Conservation (phyloP, 2,113 vertebrate genomes). For the Pomatostomus ruficeps region DNA sequence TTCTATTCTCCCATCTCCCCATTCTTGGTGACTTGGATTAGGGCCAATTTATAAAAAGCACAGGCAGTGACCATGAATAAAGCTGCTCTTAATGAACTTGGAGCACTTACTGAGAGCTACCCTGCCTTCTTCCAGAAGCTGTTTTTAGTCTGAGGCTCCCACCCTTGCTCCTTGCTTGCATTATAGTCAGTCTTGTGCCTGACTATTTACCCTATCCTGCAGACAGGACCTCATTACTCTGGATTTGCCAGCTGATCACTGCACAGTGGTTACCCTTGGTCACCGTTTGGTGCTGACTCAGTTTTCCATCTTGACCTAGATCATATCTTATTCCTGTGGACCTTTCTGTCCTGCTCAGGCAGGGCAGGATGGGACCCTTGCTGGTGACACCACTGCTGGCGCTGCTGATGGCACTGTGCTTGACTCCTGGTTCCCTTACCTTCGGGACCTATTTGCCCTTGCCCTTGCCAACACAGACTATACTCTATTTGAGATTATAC, state of each 20-base stretch:
- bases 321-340: not conserved
- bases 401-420: fast-evolving
- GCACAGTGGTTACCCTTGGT: not conserved
- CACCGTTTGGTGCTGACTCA: not conserved
- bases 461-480: not conserved
- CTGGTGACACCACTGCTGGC: not conserved
- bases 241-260: not conserved
- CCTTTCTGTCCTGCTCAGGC: fast-evolving
- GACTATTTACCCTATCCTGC: not conserved
- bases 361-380: not conserved
- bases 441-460: not conserved
- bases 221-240: not conserved
- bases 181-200: not conserved
- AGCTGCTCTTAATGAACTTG: not conserved
- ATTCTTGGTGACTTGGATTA: not conserved
- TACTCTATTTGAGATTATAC: not conserved
- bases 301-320: not conserved
- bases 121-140: not conserved
- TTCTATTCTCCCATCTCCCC: not conserved
- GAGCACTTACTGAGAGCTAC: not conserved
- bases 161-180: not conserved
- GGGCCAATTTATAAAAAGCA: not conserved
- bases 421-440: not conserved
- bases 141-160: not conserved
- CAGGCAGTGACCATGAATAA: not conserved